Base-by-base conservation (phyloP, 1,140 invertebrate genomes). In the Phthorimaea operculella region DNA sequence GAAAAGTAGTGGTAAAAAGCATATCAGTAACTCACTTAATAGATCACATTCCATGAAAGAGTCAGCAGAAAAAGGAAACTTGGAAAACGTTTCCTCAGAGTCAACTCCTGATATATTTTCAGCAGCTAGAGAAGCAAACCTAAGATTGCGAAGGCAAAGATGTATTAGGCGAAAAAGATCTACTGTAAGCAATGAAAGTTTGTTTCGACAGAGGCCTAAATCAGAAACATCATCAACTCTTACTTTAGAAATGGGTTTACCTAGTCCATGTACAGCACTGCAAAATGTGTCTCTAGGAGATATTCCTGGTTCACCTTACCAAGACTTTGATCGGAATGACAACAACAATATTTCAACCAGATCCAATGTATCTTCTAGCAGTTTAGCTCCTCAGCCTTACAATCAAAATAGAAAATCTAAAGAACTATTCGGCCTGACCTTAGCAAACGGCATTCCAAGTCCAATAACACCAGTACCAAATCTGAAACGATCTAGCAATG, bases 161-260 rank as follows among this genome's bases (percentile, higher is more conserved):
- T 83, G 82, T 63, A 82, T 85, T 36, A 70, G 82, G n/a, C 76
- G 75, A 54, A 85, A 85, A 55, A 83, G 81, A 60, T 82, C 77
- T 7, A 79, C 76, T 14, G 71, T 72, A 6, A 83, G 79, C 33
- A 83, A 77, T 39, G 82, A 85, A 28, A 85, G 77, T 52, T 49
- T 67, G 42, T 74, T 64, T 59, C 76, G 72, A 61, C 63, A 60
- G 49, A 72, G 70, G 36, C 58, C 62, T 56, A 48, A 76, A 52
- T 51, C 63, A 11, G 78, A 73, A 58, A 68, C 71, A 1, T 16
- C 18, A 7, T 77, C 74, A 6, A 64, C 76, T 17, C 60, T 81
- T 7, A 71, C 79, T 15, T 58, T 78, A 16, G 77, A 82, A 64
- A 75, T 78, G 62, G 82, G 69, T 4, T 63, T 85, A 48, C 79